Percentiles rank a stretch among this genome's conserved stretches.
phyloP scores from a whole-genome alignment of 2,888 invertebrate species.

The Lasiommata megera region DNA sequence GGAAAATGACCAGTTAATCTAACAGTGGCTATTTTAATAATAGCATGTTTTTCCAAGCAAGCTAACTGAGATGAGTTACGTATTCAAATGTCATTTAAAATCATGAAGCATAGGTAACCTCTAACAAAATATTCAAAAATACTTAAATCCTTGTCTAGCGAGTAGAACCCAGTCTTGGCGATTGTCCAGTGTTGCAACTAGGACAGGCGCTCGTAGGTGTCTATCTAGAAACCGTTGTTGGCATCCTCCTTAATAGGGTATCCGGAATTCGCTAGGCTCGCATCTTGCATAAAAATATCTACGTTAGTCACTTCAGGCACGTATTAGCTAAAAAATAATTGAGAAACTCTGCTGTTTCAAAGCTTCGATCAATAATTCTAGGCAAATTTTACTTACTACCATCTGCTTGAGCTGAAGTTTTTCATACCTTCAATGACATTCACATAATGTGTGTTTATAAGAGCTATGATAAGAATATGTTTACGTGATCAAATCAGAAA shows the following conservation, averaged over 20 bases:
- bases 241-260: slow-evolving; percentile 66
- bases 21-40: too few species aligned
- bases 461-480: too few species aligned
- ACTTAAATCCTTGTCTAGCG: slow-evolving; percentile 2
- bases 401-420: too few species aligned
- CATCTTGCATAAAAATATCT: slow-evolving; percentile 5
- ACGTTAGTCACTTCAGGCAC: background rate
- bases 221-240: slow-evolving; percentile 67
- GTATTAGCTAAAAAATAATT: background rate
- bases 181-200: slow-evolving; percentile 61
- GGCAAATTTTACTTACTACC: background rate
- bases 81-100: too few species aligned
- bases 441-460: too few species aligned
- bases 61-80: too few species aligned
- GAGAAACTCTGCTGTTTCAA: slow-evolving; percentile 13
- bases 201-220: slow-evolving; percentile 63
- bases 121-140: background rate
- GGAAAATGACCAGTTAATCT: too few species aligned
- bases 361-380: slow-evolving; percentile 13
- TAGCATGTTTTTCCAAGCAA: too few species aligned
- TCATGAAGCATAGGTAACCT: too few species aligned
- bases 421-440: too few species aligned
- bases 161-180: slow-evolving; percentile 52
- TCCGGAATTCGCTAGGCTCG: slow-evolving; percentile 47
- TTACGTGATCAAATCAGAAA: too few species aligned